phyloP scores from a whole-genome alignment of 1,140 invertebrate genomes.

The Diabrotica virgifera region DNA sequence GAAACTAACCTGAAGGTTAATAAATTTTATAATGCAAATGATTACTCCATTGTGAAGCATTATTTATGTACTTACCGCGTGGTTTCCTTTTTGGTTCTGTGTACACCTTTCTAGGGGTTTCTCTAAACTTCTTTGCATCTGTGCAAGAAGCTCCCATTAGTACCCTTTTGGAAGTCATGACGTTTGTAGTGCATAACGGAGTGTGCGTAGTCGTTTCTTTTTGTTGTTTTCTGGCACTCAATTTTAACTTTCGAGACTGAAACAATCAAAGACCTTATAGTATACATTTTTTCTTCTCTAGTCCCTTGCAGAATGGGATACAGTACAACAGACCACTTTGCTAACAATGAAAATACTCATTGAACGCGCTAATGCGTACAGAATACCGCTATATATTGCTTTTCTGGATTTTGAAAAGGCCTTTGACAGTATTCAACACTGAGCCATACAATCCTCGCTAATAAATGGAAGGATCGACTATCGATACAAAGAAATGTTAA shows the following conservation, averaged over 20 bases:
- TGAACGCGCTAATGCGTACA: too few relatives aligned
- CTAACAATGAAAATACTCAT: too few relatives aligned
- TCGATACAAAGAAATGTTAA: too few relatives aligned
- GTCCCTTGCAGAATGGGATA: not conserved
- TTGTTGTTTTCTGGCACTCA: slow-evolving; percentile 34
- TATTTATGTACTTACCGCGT: not conserved
- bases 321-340: not conserved
- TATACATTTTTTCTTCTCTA: not conserved
- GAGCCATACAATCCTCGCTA: too few relatives aligned
- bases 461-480: too few relatives aligned
- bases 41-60: not conserved
- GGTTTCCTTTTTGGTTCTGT: not conserved
- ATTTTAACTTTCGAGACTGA: slow-evolving; percentile 27
- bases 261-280: slow-evolving; percentile 8
- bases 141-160: not conserved
- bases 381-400: too few relatives aligned
- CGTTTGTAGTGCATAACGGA: not conserved
- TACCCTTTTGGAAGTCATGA: not conserved
- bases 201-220: slow-evolving; percentile 18
- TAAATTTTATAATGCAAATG: not conserved
- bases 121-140: not conserved
- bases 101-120: not conserved
- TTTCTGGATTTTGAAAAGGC: not conserved
- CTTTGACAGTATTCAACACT: not conserved
- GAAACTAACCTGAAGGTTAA: not conserved